phyloP scores from a whole-genome alignment of 1,140 invertebrate genomes.

The Bradynema listronoti region DNA sequence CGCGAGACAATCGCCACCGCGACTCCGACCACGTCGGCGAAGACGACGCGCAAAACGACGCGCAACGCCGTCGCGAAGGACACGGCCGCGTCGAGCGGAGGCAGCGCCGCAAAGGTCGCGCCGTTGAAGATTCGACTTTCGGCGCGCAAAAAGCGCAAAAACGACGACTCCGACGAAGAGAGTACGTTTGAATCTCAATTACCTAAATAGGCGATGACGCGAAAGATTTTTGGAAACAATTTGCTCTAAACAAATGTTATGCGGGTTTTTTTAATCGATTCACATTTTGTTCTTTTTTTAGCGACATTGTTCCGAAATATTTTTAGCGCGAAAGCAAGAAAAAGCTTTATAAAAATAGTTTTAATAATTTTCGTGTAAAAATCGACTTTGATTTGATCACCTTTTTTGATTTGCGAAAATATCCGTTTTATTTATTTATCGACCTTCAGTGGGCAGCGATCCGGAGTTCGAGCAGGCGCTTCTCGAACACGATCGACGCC shows the following conservation, averaged over 20 bases:
- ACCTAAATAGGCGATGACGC: neutral
- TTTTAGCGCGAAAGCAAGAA: too few relatives aligned
- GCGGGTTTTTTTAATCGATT: too few relatives aligned
- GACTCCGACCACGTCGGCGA: conserved; percentile 16
- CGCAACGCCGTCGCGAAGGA: conserved; percentile 13
- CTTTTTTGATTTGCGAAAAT: neutral
- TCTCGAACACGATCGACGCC: conserved; percentile 33
- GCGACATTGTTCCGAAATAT: too few relatives aligned
- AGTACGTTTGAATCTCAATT: conserved; percentile 8
- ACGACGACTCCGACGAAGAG: conserved; percentile 40
- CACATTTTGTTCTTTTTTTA: too few relatives aligned
- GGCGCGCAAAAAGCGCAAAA: conserved; percentile 28
- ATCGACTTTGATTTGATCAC: neutral
- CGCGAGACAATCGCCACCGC: conserved; percentile 17
- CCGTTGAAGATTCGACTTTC: conserved; percentile 36
- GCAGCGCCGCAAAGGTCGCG: conserved; percentile 30
- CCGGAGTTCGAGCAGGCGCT: conserved; percentile 36
- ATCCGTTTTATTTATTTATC: too few relatives aligned
- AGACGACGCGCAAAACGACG: conserved; percentile 4
- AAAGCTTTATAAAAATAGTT: conserved; percentile 1
- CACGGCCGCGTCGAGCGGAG: neutral
- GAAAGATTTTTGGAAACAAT: neutral
- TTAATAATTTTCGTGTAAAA: neutral
- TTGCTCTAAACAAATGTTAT: too few relatives aligned
- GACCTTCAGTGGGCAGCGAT: conserved; percentile 30